These are phyloP conservation scores for Chironomus riparius DNA, from an alignment of 2,888 invertebrate genomes.

Conservation along the genomic window DNA sequence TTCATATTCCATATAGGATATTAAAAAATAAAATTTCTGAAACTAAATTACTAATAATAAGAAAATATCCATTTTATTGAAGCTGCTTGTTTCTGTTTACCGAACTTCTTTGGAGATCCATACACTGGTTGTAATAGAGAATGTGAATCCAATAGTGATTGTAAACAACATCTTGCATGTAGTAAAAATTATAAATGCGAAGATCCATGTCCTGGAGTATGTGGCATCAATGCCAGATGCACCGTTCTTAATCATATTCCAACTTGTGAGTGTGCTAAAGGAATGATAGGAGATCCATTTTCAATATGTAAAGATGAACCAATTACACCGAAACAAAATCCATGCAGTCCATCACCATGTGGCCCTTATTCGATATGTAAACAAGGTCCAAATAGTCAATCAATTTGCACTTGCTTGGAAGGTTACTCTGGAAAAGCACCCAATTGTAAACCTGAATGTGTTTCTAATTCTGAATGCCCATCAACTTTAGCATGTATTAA, in stretches of 20 bases:
- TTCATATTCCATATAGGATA: too few relatives aligned
- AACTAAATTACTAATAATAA: too few relatives aligned
- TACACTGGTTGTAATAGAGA: conserved; percentile 68
- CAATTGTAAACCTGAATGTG: conserved; percentile 73
- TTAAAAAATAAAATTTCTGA: too few relatives aligned
- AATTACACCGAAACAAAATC: conserved; percentile 48
- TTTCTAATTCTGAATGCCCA: conserved; percentile 79
- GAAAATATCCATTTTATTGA: too few relatives aligned
- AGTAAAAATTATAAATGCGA: conserved; percentile 66
- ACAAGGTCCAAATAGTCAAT: conserved; percentile 57
- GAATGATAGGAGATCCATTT: conserved; percentile 75
- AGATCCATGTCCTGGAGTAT: conserved; percentile 76
- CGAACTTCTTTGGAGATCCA: conserved; percentile 73
- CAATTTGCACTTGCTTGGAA: conserved; percentile 75
- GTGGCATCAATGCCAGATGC: conserved; percentile 72
- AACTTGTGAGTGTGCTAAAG: conserved; percentile 63
- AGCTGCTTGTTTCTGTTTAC: conserved; percentile 73
- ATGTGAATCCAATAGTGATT: conserved; percentile 71
- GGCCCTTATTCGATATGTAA: conserved; percentile 80
- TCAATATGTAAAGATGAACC: conserved; percentile 58
- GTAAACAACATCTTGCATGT: conserved; percentile 62
- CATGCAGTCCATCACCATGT: conserved; percentile 69
- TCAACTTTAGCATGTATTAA: conserved; percentile 73
- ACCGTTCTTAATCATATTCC: conserved; percentile 70
- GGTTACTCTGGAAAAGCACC: conserved; percentile 72